phyloP scores from a whole-genome alignment of 1,140 invertebrate genomes.

The Drosophila simulans region DNA sequence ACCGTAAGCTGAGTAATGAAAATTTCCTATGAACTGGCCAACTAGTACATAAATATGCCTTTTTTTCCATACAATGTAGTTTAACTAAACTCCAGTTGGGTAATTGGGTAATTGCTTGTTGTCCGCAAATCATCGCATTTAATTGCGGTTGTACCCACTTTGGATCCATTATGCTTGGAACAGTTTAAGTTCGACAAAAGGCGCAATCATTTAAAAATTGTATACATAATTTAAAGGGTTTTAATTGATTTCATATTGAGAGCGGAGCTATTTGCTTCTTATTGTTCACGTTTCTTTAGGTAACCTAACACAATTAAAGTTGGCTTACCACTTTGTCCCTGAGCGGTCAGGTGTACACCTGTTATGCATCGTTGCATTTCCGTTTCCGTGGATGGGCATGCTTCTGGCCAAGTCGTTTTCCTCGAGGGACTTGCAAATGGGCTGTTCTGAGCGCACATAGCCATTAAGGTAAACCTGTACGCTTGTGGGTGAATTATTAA shows the following conservation, averaged over 20 bases:
- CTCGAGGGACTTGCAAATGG: slow-evolving; percentile 17
- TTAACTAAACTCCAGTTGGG: not conserved
- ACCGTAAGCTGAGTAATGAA: not conserved
- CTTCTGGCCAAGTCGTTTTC: slow-evolving; percentile 23
- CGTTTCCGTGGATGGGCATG: slow-evolving; percentile 45
- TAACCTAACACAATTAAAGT: not conserved
- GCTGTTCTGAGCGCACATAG: slow-evolving; percentile 2
- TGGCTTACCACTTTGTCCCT: slow-evolving; percentile 4
- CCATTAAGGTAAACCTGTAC: slow-evolving; percentile 10
- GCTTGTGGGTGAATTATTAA: slow-evolving; percentile 63
- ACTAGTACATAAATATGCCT: not conserved
- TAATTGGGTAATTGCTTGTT: not conserved
- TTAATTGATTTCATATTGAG: too few relatives aligned
- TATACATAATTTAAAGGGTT: not conserved
- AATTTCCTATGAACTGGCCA: not conserved
- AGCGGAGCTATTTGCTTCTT: too few relatives aligned
- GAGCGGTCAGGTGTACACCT: slow-evolving; percentile 4
- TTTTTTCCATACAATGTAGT: not conserved
- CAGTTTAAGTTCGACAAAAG: not conserved
- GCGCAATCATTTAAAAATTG: too few relatives aligned
- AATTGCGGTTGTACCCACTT: not conserved
- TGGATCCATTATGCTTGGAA: not conserved
- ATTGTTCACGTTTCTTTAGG: too few relatives aligned
- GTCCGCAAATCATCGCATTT: not conserved
- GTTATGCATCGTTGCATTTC: slow-evolving; percentile 68